Percentiles rank a stretch among this genome's conserved stretches.
These are phyloP conservation scores for Piliocolobus tephrosceles DNA, from an alignment of 2,113 vertebrate genomes.

Conservation along the genomic window DNA sequence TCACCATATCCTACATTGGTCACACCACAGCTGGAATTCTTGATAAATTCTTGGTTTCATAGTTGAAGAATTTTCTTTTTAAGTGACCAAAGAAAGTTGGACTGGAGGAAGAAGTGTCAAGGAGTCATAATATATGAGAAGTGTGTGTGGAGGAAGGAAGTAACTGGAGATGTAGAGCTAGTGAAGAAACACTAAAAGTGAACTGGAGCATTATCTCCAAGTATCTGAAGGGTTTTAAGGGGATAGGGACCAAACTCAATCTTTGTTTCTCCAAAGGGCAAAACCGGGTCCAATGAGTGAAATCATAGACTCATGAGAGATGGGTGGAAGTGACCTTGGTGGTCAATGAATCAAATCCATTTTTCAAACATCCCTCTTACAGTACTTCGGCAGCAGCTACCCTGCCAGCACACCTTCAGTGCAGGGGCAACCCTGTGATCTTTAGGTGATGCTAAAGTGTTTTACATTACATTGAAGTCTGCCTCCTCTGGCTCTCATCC, in stretches of 20 bases:
- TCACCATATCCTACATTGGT: neutral
- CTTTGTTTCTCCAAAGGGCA: neutral
- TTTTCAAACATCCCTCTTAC: neutral
- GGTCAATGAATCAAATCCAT: neutral
- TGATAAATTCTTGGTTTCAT: conserved; percentile 1
- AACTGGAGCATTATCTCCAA: neutral
- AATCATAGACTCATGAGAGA: neutral
- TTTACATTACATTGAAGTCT: neutral
- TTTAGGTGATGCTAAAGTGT: neutral
- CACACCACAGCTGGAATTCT: neutral
- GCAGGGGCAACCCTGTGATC: neutral
- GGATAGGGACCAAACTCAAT: neutral
- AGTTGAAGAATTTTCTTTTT: neutral
- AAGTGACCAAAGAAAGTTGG: neutral
- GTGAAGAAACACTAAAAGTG: neutral
- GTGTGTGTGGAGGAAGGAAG: neutral
- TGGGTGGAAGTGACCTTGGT: neutral
- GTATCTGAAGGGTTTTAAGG: neutral
- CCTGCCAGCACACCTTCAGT: neutral
- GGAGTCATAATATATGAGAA: neutral
- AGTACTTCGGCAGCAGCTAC: neutral
- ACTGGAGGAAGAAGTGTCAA: neutral
- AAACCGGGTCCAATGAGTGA: neutral
- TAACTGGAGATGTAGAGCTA: neutral
- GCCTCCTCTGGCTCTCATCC: neutral